Base-by-base conservation (phyloP, 2,797 vertebrate species). In the Acestrorhynchus altus region DNA sequence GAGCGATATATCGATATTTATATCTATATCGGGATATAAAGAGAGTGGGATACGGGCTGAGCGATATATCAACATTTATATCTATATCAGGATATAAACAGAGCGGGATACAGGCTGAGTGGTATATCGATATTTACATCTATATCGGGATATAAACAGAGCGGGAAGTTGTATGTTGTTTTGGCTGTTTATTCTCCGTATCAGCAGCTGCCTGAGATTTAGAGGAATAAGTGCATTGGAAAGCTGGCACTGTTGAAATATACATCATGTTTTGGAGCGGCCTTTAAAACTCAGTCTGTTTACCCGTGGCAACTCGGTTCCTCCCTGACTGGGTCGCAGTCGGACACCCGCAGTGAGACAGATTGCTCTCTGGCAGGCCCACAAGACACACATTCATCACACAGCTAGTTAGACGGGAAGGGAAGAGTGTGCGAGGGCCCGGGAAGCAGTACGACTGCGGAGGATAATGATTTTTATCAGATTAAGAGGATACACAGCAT, bases 341-440 rank as follows among this genome's bases (percentile, higher is more conserved):
- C 39, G 74, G 42, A 22, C 51, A 40, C 73, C 68, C 42, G 68
- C 61, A 47, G 73, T 42, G 67, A 76, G 71, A 80, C 57, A 51
- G 63, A 76, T 72, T 42, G 77, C 56, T 73, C 71, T 77, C 68
- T 80, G 74, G 71, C 63, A 69, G 59, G 8, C 16, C 73, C 78
- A 56, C 59, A 52, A 49, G 46, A 68, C 64, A 54, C 59, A 42
- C 77, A 77, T 65, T 77, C 57, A 51, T 74, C 81, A 79, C 61
- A 40, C 24, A 28, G 56, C 47, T 54, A 24, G 54, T 75, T 79
- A 68, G 49, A n/a, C 68, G 63, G 9, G 63, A 52, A 4, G 2
- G 31, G 2, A 6, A 2, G 31, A 2, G 61, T 49, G 71, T 15
- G 70, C 10, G 67, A 31, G 66, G 11, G 51, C 18, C 42, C 4